Evolutionary conservation across 2,888 invertebrate species (phyloP).

Genomic region (Pyrocoelia pectoralis): DNA sequence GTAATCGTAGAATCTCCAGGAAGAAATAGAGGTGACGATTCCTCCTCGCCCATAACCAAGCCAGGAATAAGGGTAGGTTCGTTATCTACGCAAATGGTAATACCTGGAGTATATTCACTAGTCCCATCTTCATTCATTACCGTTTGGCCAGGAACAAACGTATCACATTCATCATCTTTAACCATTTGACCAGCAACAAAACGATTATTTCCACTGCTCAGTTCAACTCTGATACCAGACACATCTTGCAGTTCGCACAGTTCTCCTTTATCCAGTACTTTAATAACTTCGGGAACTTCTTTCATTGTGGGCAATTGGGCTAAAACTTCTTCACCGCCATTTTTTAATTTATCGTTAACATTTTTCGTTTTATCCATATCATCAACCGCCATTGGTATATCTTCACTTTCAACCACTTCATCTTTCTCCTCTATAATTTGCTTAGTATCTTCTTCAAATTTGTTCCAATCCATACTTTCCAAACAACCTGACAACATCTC

Average conservation of each 20-base stretch:
- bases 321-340: slow-evolving; percentile 62
- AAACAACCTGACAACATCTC: slow-evolving; percentile 66
- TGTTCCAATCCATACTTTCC: slow-evolving; percentile 66
- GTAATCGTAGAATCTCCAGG: slow-evolving; percentile 57
- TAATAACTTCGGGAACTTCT: slow-evolving; percentile 69
- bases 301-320: slow-evolving; percentile 68
- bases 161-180: slow-evolving; percentile 62
- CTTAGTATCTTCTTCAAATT: slow-evolving; percentile 76
- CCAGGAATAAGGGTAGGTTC: slow-evolving; percentile 82
- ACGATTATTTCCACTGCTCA: slow-evolving; percentile 69
- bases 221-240: slow-evolving; percentile 64
- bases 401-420: slow-evolving; percentile 57
- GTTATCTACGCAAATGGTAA: slow-evolving; percentile 76
- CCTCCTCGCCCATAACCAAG: slow-evolving; percentile 72
- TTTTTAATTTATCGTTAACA: slow-evolving; percentile 66
- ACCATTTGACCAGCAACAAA: slow-evolving; percentile 83
- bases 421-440: slow-evolving; percentile 77
- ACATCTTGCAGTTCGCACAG: slow-evolving; percentile 68
- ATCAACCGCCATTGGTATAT: slow-evolving; percentile 62
- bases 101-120: slow-evolving; percentile 79
- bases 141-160: slow-evolving; percentile 73
- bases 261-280: slow-evolving; percentile 67
- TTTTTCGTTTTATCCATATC: slow-evolving; percentile 67
- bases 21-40: slow-evolving; percentile 54
- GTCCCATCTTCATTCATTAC: slow-evolving; percentile 75